phyloP scores from a whole-genome alignment of 1,140 invertebrate species.

The Panagrolaimus sp. region DNA sequence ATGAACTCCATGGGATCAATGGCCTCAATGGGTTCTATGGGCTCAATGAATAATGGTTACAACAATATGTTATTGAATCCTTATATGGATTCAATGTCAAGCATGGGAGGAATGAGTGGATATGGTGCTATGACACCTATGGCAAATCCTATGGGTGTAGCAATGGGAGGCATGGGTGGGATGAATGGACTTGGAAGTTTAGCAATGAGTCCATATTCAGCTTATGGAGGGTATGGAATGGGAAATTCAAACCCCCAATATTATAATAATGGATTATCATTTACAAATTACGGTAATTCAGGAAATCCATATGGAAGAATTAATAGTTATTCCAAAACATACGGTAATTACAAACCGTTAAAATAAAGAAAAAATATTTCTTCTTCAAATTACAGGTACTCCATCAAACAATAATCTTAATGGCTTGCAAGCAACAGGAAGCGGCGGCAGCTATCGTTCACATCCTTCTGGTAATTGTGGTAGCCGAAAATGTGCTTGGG shows the following conservation, averaged over 20 bases:
- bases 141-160: background rate
- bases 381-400: background rate
- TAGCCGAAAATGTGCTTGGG: too few relatives aligned
- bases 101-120: background rate
- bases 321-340: background rate
- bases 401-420: background rate
- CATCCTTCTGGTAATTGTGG: background rate
- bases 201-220: constrained; percentile 10
- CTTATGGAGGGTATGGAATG: background rate
- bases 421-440: background rate
- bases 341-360: constrained; percentile 1
- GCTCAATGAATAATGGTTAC: background rate
- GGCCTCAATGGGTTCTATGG: background rate
- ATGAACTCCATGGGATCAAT: background rate
- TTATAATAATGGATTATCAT: background rate
- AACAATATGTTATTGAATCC: background rate
- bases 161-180: background rate
- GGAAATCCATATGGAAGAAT: background rate
- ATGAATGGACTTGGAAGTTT: background rate
- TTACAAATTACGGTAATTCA: background rate
- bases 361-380: background rate
- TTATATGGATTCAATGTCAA: background rate
- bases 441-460: background rate
- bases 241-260: background rate
- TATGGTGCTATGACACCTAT: background rate